Conservation (phyloP, 2,888 invertebrate species). For the Argyresthia goedartella region DNA sequence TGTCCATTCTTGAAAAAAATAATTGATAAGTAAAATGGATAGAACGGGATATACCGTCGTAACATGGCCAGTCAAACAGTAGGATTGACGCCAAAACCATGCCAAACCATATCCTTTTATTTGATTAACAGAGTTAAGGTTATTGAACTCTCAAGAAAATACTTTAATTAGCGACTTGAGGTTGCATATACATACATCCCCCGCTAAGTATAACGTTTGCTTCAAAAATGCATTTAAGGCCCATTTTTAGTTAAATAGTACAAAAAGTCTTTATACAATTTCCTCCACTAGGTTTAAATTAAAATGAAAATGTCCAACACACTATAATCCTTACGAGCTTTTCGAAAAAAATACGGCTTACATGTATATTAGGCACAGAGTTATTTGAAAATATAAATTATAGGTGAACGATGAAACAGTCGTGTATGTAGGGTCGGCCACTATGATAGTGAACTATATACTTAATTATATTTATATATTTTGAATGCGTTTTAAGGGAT, state of each 20-base stretch:
- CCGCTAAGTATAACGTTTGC: slow-evolving; percentile 6
- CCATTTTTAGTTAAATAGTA: slow-evolving; percentile 26
- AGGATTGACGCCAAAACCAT: no score
- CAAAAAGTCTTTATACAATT: slow-evolving; percentile 26
- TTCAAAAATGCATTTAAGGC: slow-evolving; percentile 27
- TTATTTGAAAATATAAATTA: slow-evolving; percentile 44
- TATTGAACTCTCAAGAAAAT: no score
- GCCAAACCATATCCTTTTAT: no score
- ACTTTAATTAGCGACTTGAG: no score
- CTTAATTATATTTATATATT: slow-evolving; percentile 51
- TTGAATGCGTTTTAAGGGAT: slow-evolving; percentile 68
- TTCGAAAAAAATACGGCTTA: slow-evolving; percentile 58
- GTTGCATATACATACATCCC: no score
- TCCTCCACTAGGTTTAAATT: slow-evolving; percentile 18
- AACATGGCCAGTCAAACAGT: no score
- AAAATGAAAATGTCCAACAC: slow-evolving; percentile 42
- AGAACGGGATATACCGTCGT: no score
- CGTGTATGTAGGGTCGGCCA: slow-evolving; percentile 51
- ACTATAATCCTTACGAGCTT: slow-evolving; percentile 58
- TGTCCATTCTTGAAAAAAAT: no score
- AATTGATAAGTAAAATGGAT: no score
- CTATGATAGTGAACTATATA: slow-evolving; percentile 39
- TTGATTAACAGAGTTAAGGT: no score
- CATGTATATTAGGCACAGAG: slow-evolving; percentile 67
- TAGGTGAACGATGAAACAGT: slow-evolving; percentile 61